phyloP scores from a whole-genome alignment of 2,113 vertebrate species.

The Indri indri region DNA sequence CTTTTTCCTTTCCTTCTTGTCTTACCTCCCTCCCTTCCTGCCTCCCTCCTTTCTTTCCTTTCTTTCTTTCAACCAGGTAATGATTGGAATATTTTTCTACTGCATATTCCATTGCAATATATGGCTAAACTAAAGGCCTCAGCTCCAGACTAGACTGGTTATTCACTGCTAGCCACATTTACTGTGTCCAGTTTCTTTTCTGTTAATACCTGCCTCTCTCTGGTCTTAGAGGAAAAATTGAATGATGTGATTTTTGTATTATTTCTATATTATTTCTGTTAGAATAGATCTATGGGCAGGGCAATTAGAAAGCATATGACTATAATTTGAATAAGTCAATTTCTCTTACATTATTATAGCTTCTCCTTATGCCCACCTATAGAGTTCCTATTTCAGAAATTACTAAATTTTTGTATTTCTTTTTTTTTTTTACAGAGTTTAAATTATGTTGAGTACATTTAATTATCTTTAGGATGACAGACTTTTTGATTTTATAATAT shows the following conservation, averaged over 20 bases:
- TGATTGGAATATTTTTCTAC: background rate
- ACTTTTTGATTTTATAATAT: slow-evolving; percentile 52
- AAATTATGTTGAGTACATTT: slow-evolving; percentile 55
- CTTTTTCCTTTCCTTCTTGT: background rate
- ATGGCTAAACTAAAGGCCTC: background rate
- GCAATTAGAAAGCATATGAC: slow-evolving; percentile 36
- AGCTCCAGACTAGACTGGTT: background rate
- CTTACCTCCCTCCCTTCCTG: no score
- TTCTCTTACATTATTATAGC: slow-evolving; percentile 25
- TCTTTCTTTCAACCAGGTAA: background rate
- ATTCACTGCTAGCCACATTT: background rate
- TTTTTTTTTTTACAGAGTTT: slow-evolving; percentile 36
- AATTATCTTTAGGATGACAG: slow-evolving; percentile 47
- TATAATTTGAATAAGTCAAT: slow-evolving; percentile 37
- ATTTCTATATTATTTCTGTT: slow-evolving; percentile 36
- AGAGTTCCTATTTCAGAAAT: slow-evolving; percentile 31
- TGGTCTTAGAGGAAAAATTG: background rate
- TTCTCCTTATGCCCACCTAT: background rate
- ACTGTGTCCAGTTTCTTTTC: slow-evolving; percentile 22
- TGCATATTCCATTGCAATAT: background rate
- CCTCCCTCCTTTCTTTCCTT: background rate
- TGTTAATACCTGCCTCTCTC: background rate
- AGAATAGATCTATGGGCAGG: background rate
- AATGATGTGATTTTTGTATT: background rate
- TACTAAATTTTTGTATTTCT: background rate